phyloP scores from a whole-genome alignment of 2,888 invertebrate species.

The Protophormia terraenovae region DNA sequence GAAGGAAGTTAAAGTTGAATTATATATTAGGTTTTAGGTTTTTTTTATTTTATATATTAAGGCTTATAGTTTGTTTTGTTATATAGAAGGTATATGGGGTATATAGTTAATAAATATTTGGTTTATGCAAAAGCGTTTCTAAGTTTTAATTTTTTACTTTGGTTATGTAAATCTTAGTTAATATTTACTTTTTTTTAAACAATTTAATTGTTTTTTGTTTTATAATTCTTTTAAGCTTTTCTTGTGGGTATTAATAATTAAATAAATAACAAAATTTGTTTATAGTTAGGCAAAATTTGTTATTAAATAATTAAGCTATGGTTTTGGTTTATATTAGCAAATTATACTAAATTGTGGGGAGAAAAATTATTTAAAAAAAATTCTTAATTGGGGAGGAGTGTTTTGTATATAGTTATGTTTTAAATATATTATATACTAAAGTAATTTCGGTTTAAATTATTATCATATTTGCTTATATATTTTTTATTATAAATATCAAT shows the following conservation, averaged over 20 bases:
- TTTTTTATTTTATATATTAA: conserved; percentile 43
- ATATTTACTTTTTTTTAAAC: conserved; percentile 33
- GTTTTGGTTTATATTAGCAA: conserved; percentile 34
- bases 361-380: conserved; percentile 31
- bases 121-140: conserved; percentile 67
- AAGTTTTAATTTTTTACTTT: conserved; percentile 50
- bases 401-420: not conserved
- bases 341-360: conserved; percentile 53
- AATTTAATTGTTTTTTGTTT: conserved; percentile 50
- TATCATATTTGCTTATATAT: conserved; percentile 59
- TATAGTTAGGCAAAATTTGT: conserved; percentile 7
- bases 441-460: conserved; percentile 59
- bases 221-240: conserved; percentile 2
- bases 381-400: not conserved
- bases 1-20: conserved; percentile 33
- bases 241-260: too few relatives aligned
- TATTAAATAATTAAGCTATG: conserved; percentile 60
- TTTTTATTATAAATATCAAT: conserved; percentile 54
- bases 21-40: not conserved
- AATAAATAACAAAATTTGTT: too few relatives aligned
- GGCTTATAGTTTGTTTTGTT: conserved; percentile 63
- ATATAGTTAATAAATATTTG: conserved; percentile 61
- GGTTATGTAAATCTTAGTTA: conserved; percentile 11
- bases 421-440: conserved; percentile 38
- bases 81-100: conserved; percentile 48